Conservation (phyloP, 2,113 vertebrate genomes). For the Vulpes lagopus region DNA sequence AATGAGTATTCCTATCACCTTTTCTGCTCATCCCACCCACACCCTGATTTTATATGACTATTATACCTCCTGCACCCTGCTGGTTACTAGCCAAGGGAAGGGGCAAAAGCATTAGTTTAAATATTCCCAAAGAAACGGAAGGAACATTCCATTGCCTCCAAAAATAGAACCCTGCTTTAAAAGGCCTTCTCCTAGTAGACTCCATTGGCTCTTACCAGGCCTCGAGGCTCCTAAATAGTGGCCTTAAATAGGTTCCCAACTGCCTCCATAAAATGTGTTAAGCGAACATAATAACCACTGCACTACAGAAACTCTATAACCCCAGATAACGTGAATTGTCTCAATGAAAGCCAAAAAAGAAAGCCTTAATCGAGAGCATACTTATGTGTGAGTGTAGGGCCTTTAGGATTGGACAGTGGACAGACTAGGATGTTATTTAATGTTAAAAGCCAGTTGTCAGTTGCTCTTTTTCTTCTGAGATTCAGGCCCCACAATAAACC, state of each 20-base stretch:
- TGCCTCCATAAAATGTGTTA: not conserved
- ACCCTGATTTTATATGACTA: not conserved
- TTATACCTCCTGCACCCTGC: not conserved
- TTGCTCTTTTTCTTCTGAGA: slow-evolving; percentile 21
- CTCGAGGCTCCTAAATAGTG: not conserved
- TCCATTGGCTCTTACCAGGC: not conserved
- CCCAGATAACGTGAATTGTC: not conserved
- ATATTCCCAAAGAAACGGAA: slow-evolving; percentile 56
- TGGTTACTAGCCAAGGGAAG: slow-evolving; percentile 27
- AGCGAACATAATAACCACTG: not conserved
- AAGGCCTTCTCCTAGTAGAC: slow-evolving; percentile 40
- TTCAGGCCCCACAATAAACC: slow-evolving; percentile 67
- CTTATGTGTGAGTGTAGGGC: not conserved
- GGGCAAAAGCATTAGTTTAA: slow-evolving; percentile 35
- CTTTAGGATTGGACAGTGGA: not conserved
- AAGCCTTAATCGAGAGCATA: not conserved
- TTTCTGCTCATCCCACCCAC: not conserved
- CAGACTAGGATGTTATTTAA: slow-evolving; percentile 23
- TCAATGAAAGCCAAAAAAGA: not conserved
- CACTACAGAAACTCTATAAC: not conserved
- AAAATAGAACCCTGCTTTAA: slow-evolving; percentile 65
- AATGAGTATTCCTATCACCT: not conserved
- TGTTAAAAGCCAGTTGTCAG: not conserved
- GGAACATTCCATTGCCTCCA: slow-evolving; percentile 54
- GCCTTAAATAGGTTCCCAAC: slow-evolving; percentile 22